Evolutionary conservation across 1,140 invertebrate genomes (phyloP), one percentile per base, ranked within the genome.

Genomic region (Lordiphosa stackelbergi): DNA sequence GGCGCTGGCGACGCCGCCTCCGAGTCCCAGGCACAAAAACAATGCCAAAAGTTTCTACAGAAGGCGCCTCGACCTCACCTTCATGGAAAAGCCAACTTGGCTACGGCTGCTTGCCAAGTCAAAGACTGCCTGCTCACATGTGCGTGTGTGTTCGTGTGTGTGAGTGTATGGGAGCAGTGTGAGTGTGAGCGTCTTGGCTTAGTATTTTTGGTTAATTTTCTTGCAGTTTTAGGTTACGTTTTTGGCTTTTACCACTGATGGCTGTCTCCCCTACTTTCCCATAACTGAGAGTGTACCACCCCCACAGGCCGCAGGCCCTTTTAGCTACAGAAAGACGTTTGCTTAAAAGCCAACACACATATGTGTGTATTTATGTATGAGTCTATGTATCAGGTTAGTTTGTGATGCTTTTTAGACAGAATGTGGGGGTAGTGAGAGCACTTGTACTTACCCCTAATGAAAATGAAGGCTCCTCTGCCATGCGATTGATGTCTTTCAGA

Each of bases 151-250:
- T 22, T 11, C 22, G 9, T 19, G 19, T 45, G 22, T 13, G 43
- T 46, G 42, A 28, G 42, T 42, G 16, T 42, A 12, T 4, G 16
- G 19, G 0, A 5, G 49, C 36, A 8, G 31, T 10, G 24, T 41
- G 22, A 35, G 22, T 53, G 43, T 54, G 40, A 7, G 42, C 43
- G n/a, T 41, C 10, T 81, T 83, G 72, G 75, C 75, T 81, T 77
- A 81, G 78, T 83, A 83, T 83, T 83, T 83, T 83, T 83, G 78
- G 77, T 83, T 83, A 83, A 83, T 83, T 83, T 83, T 83, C 77
- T 83, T 83, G 78, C 78, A 83, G 77, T 83, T 83, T 83, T 83
- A 78, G 77, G 77, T 83, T 83, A 83, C 77, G 78, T 83, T 81
- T 81, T 83, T 83, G 78, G 77, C 78, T 78, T 83, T 81, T 62